Conservation (phyloP, 2,888 invertebrate genomes). For the Cantharis flavilabris region DNA sequence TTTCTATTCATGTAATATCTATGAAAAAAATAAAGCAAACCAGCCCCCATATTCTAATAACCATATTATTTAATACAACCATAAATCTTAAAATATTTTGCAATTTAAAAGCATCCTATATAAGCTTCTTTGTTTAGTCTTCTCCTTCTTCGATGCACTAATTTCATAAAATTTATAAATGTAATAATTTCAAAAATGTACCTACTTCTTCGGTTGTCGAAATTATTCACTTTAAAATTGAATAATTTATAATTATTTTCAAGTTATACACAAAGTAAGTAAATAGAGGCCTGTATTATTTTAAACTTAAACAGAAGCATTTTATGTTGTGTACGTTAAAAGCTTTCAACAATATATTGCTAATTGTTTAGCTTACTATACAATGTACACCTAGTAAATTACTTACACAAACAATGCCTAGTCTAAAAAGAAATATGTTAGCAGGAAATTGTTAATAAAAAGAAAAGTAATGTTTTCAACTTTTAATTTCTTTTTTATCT, state of each 20-base stretch:
- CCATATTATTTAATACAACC: neutral
- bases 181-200: neutral
- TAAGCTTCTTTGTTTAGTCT: neutral
- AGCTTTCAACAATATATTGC: constrained; percentile 2
- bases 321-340: neutral
- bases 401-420: neutral
- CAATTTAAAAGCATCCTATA: neutral
- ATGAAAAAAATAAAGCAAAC: neutral
- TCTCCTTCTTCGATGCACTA: neutral
- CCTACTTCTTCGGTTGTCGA: neutral
- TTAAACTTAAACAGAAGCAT: neutral
- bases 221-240: neutral
- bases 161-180: neutral
- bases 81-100: neutral
- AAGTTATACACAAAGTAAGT: neutral
- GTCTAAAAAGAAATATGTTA: neutral
- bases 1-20: neutral
- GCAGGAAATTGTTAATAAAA: neutral
- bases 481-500: neutral
- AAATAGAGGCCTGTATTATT: neutral
- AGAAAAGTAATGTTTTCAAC: neutral
- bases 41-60: neutral
- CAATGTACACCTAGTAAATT: neutral
- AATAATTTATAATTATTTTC: neutral
- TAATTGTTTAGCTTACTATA: neutral